These are phyloP conservation scores for Gastrophryne carolinensis DNA, from an alignment of 2,797 vertebrate genomes.

Conservation along the genomic window DNA sequence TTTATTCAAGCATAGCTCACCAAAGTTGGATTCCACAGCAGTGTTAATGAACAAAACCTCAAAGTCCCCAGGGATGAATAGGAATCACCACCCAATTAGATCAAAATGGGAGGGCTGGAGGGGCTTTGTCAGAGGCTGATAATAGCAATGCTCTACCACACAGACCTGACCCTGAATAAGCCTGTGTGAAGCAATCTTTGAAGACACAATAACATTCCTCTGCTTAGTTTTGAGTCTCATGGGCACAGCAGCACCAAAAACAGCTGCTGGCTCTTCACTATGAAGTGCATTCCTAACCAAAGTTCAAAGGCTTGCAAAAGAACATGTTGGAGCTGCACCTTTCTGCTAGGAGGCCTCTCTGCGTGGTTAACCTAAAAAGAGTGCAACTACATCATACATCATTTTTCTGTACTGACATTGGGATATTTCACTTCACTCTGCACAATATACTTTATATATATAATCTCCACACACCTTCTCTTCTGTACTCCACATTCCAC, in stretches of 20 bases:
- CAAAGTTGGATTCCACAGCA: constrained; percentile 43
- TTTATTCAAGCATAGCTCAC: constrained; percentile 41
- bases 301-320: constrained; percentile 74
- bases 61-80: constrained; percentile 47
- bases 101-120: constrained; percentile 60
- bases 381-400: neutral
- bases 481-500: too few species aligned
- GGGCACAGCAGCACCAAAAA: constrained; percentile 68
- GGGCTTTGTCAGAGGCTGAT: constrained; percentile 58
- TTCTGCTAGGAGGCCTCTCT: neutral
- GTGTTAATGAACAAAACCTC: constrained; percentile 54
- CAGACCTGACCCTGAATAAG: constrained; percentile 64
- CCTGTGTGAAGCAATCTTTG: constrained; percentile 70
- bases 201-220: constrained; percentile 77
- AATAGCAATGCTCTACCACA: constrained; percentile 63
- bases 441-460: too few species aligned
- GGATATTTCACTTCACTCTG: neutral
- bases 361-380: constrained; percentile 23
- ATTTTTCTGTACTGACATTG: neutral
- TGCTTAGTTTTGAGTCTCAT: constrained; percentile 67
- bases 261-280: constrained; percentile 71
- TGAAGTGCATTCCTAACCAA: constrained; percentile 73
- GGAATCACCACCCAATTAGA: constrained; percentile 59
- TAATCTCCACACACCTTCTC: too few species aligned
- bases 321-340: constrained; percentile 65